A percentile compares a stretch with the other conserved stretches of the same genome.
Conservation (phyloP, 1,140 invertebrate genomes). For the Brachionus rubens region DNA sequence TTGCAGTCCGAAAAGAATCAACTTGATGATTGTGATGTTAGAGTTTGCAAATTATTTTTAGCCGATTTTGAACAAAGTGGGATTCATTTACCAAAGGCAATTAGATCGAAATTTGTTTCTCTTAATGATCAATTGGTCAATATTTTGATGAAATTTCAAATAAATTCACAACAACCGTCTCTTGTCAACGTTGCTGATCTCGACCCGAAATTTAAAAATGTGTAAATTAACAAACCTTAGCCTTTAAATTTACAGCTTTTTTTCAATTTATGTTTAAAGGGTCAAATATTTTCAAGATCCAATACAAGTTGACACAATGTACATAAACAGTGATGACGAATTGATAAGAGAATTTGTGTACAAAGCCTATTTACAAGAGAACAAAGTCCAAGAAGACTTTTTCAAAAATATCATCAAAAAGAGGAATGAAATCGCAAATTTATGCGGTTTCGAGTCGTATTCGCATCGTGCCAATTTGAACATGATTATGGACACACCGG, state of each 20-base stretch:
- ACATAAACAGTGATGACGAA: slow-evolving; percentile 38
- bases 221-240: neutral
- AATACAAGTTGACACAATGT: slow-evolving; percentile 15
- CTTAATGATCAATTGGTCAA: slow-evolving; percentile 30
- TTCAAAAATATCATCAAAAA: slow-evolving; percentile 71
- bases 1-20: slow-evolving; percentile 67
- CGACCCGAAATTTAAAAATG: neutral
- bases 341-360: slow-evolving; percentile 80
- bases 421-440: slow-evolving; percentile 72
- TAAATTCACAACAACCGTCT: slow-evolving; percentile 31
- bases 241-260: neutral
- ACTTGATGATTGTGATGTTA: slow-evolving; percentile 70
- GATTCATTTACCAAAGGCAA: slow-evolving; percentile 70
- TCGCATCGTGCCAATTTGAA: slow-evolving; percentile 71
- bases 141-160: slow-evolving; percentile 42
- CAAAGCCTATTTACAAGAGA: slow-evolving; percentile 76
- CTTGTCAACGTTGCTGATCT: neutral
- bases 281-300: slow-evolving; percentile 4
- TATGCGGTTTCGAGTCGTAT: slow-evolving; percentile 83
- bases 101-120: slow-evolving; percentile 20
- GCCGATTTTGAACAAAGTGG: slow-evolving; percentile 96
- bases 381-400: slow-evolving; percentile 72
- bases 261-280: neutral
- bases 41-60: slow-evolving; percentile 81
- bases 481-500: slow-evolving; percentile 42